Conservation (phyloP, 2,797 vertebrate genomes). For the Macrochelys suwanniensis region DNA sequence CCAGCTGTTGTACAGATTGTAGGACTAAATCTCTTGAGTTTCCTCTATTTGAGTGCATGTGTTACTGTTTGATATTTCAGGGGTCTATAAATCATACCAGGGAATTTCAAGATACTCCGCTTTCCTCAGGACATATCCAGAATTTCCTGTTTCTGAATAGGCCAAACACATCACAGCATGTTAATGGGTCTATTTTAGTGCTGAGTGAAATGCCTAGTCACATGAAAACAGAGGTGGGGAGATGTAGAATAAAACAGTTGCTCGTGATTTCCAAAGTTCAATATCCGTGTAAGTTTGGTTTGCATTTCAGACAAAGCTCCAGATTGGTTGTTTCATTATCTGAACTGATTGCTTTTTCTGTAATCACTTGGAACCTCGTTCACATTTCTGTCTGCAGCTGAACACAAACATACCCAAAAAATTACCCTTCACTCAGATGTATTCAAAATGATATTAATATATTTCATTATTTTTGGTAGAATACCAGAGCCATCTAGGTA, state of each 20-base stretch:
- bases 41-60: neutral
- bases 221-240: neutral
- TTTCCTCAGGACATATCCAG: neutral
- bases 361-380: rapidly evolving
- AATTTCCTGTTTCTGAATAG: neutral
- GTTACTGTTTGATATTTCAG: neutral
- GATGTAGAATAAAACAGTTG: rapidly evolving
- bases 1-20: neutral
- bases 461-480: neutral
- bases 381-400: rapidly evolving
- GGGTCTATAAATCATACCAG: neutral
- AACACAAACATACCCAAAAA: rapidly evolving
- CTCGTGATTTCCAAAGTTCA: neutral
- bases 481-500: constrained; percentile 20
- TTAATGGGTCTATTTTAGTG: neutral
- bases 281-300: neutral
- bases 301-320: neutral
- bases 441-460: rapidly evolving
- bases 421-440: neutral
- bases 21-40: too few species aligned
- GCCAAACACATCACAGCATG: neutral
- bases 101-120: neutral
- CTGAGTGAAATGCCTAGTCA: rapidly evolving
- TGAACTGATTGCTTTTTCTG: neutral
- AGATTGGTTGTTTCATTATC: rapidly evolving